A percentile compares a stretch with the other conserved stretches of the same genome.
Conservation (phyloP, 1,140 invertebrate genomes). For the Bombus soroeensis region DNA sequence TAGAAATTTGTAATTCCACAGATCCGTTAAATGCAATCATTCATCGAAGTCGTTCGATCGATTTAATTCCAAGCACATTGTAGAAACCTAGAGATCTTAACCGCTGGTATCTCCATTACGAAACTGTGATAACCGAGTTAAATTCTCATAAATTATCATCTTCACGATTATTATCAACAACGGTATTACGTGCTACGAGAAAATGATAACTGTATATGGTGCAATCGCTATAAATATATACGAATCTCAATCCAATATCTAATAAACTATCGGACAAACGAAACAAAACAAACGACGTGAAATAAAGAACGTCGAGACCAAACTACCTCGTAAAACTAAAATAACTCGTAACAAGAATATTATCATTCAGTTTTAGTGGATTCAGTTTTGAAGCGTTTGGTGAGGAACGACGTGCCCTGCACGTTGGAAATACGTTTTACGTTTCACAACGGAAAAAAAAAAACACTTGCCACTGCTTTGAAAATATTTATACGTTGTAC, state of each 20-base stretch:
- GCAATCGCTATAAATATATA: not conserved
- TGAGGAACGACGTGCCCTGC: too few species aligned
- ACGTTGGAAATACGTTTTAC: too few species aligned
- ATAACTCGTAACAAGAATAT: not conserved
- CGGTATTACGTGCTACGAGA: not conserved
- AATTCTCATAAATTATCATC: too few species aligned
- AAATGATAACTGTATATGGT: not conserved
- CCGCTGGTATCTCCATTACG: not conserved
- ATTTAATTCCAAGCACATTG: not conserved
- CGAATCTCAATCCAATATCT: not conserved
- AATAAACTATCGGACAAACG: not conserved
- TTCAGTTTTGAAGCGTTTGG: too few species aligned
- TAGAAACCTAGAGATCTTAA: too few species aligned
- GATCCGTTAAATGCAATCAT: not conserved
- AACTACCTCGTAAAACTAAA: too few species aligned
- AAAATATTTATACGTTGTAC: too few species aligned
- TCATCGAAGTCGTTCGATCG: not conserved
- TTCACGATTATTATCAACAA: not conserved
- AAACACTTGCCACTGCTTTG: too few species aligned
- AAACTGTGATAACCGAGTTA: not conserved
- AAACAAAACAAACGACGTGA: too few species aligned
- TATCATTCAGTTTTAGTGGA: too few species aligned
- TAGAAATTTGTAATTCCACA: not conserved
- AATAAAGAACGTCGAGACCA: too few species aligned
- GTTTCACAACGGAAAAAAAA: too few species aligned